Evolutionary conservation across 2,797 vertebrate genomes (phyloP), one percentile per base, ranked within the genome.

Genomic region (Benthosema pterotum): DNA sequence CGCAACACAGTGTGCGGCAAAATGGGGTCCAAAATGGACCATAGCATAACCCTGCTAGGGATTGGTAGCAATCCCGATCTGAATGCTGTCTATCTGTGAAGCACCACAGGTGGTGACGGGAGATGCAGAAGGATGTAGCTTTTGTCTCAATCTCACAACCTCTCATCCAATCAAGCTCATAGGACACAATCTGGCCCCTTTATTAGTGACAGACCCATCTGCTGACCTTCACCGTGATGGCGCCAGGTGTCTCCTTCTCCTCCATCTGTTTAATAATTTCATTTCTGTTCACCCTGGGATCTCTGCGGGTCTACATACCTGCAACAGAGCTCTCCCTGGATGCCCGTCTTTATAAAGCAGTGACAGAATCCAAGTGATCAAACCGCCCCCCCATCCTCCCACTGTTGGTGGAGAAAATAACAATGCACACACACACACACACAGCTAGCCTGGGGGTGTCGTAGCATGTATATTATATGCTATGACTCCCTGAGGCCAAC

Each of bases 241-340:
- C 70, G 80, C 76, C 86, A 87, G 83, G 84, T 88, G 88, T 84
- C 85, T 82, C 75, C 71, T 74, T 59, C 76, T 77, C 66, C 83
- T 81, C 83, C 79, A 72, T 83, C 84, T 90, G 83, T 83, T 90
- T 80, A 83, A 90, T 88, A 82, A 88, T 90, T 89, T 81, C 77
- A 60, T 67, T 79, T 79, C 72, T 69, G 59, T 60, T 75, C 79
- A 81, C 79, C 80, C 71, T 71, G 77, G 65, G 74, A 76, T 77
- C 63, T 61, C 74, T 76, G 42, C 61, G 52, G 74, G 81, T 79
- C 43, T 52, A 65, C 67, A 32, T 74, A 80, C 74, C 78, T 84
- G 74, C 76, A 60, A 72, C 67, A 65, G 57, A 83, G 80, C 55
- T 16, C 62, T 89, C 86, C 80, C 81, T 53, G 32, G 80, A 66